These are phyloP conservation scores for Tetraodon nigroviridis DNA, from an alignment of 2,113 vertebrate species.

Conservation along the genomic window DNA sequence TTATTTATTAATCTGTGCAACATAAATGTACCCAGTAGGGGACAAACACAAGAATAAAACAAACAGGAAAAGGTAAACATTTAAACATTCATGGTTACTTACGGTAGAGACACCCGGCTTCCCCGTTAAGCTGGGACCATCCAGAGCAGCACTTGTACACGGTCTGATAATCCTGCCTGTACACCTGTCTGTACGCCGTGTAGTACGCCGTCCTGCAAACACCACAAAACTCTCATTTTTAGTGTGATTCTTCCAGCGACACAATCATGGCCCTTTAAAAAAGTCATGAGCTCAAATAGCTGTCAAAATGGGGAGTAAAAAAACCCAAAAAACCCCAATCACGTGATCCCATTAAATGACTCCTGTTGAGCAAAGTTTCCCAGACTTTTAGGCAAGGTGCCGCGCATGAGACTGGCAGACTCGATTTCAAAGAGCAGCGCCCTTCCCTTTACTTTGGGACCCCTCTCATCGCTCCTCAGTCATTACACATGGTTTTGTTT, in stretches of 20 bases:
- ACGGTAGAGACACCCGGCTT: slow-evolving; percentile 85
- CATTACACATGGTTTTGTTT: slow-evolving; percentile 63
- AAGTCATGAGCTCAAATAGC: no score
- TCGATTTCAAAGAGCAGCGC: slow-evolving; percentile 30
- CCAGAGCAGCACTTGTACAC: slow-evolving; percentile 83
- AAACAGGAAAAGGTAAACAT: neutral
- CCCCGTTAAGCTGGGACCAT: slow-evolving; percentile 80
- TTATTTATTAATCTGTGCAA: neutral
- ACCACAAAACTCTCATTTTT: slow-evolving; percentile 14
- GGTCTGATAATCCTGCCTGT: slow-evolving; percentile 71
- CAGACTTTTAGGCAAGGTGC: slow-evolving; percentile 40
- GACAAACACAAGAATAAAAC: no score
- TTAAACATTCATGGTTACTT: slow-evolving; percentile 66
- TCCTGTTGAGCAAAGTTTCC: slow-evolving; percentile 36
- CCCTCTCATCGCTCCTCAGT: slow-evolving; percentile 47
- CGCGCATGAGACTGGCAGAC: slow-evolving; percentile 37
- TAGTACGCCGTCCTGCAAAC: slow-evolving; percentile 81
- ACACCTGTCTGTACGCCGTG: slow-evolving; percentile 80
- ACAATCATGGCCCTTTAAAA: neutral
- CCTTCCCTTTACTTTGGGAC: slow-evolving; percentile 65
- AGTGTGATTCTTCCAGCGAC: neutral
- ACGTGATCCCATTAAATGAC: slow-evolving; percentile 7
- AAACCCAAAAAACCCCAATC: neutral
- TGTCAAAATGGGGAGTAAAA: neutral
- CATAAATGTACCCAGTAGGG: neutral